Conservation (phyloP, 2,888 invertebrate species). For the Melanchra persicariae region DNA sequence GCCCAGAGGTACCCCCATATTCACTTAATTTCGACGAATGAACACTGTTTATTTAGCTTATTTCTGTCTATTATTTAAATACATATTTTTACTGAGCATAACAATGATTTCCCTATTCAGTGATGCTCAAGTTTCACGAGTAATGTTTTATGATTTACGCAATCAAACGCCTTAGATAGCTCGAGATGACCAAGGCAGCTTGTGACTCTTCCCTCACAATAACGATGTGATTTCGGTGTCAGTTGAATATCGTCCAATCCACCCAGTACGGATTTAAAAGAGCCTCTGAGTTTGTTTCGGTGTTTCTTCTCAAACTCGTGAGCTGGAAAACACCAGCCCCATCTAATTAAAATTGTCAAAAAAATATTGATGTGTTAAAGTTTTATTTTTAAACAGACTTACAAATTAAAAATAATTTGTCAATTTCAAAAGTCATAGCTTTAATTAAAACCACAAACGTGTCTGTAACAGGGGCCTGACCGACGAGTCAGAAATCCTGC, state of each 20-base stretch:
- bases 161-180: background rate
- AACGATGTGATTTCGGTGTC: background rate
- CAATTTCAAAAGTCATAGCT: too few relatives aligned
- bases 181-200: background rate
- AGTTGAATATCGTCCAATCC: background rate
- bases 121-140: background rate
- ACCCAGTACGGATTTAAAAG: too few relatives aligned
- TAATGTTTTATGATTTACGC: background rate
- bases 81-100: background rate
- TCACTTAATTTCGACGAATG: background rate
- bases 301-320: too few relatives aligned
- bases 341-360: too few relatives aligned
- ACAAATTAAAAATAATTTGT: too few relatives aligned
- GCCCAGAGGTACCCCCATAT: background rate
- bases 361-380: too few relatives aligned
- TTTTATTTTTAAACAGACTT: too few relatives aligned
- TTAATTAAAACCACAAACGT: too few relatives aligned
- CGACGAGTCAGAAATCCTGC: slow-evolving; percentile 99
- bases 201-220: background rate
- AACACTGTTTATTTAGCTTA: background rate
- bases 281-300: too few relatives aligned
- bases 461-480: slow-evolving; percentile 95
- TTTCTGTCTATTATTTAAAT: background rate
- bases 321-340: too few relatives aligned
- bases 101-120: background rate